Evolutionary conservation across 2,113 vertebrate species (phyloP), one percentile per base, ranked within the genome.

Genomic region (Podarcis raffonei): DNA sequence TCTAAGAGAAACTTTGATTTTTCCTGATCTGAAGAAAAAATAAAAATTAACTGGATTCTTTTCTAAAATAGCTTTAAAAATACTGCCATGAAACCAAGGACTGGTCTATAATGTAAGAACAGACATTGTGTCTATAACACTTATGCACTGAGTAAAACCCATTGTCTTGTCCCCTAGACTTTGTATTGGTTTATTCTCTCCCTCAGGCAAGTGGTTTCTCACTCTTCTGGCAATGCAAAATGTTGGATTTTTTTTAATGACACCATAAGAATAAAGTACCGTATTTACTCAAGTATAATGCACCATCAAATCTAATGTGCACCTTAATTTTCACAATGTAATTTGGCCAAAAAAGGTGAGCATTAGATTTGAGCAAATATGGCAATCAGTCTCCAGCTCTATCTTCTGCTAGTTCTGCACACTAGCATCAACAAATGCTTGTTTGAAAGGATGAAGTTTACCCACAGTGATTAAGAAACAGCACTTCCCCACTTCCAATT

Each of bases 1-100:
- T 84, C 78, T 74, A 90, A 88, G 76, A 80, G 83, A 90, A 93
- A 80, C 84, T 91, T 87, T 89, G 86, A 91, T 91, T 94, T 65
- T 89, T 76, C 89, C 22, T 81, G 69, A 89, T 79, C 75, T 27
- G 42, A 89, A 89, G 25, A 71, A 71, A 71, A 71, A 71, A 71
- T 71, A 89, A 94, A 90, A 71, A 20, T 30, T 4, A 62, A 83
- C 82, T 89, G 48, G 42, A 92, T 92, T 71, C 87, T 84, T 89
- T 94, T 66, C 15, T 90, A 62, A 62, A 62, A 62, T 62, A 62
- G 59, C 59, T 62, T 75, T 79, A 48, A 48, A 48, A 48, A 48
- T 74, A 5, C 42, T 13, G 25, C 23, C 3, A 4, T 53, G 37
- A 22, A 35, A 30, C 4, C 87, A 90, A 80, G 68, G 89, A 62